Evolutionary conservation across 2,113 vertebrate species (phyloP).

Genomic region (Regulus satrapa): DNA sequence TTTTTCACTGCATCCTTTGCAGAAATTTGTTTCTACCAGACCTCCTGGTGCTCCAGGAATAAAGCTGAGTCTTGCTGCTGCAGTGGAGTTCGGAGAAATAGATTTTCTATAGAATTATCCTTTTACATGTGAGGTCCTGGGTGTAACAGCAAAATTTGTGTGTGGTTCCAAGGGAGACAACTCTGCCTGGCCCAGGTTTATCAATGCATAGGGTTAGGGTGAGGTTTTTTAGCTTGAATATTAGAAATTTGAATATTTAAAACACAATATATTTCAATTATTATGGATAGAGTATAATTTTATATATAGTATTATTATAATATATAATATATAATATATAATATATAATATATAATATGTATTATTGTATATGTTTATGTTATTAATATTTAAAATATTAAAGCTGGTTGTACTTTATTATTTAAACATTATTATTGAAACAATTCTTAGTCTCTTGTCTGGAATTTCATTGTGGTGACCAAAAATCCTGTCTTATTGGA

Average conservation of each 20-base stretch:
- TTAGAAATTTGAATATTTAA: background rate
- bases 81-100: background rate
- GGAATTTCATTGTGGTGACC: background rate
- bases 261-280: too few species aligned
- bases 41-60: background rate
- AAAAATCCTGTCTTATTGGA: background rate
- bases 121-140: background rate
- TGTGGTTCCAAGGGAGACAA: background rate
- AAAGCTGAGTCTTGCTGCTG: background rate
- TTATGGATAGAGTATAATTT: too few species aligned
- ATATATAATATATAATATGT: too few species aligned
- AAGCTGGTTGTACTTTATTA: too few species aligned
- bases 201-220: background rate
- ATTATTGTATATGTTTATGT: too few species aligned
- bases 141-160: background rate
- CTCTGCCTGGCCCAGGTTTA: background rate
- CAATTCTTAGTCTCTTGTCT: background rate
- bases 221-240: background rate
- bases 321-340: too few species aligned
- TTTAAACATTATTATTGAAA: too few species aligned
- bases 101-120: rapidly evolving
- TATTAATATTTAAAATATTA: too few species aligned
- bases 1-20: background rate
- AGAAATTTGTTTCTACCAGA: background rate
- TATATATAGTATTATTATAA: too few species aligned